Conservation (phyloP, 2,797 vertebrate genomes). For the Coendou prehensilis region DNA sequence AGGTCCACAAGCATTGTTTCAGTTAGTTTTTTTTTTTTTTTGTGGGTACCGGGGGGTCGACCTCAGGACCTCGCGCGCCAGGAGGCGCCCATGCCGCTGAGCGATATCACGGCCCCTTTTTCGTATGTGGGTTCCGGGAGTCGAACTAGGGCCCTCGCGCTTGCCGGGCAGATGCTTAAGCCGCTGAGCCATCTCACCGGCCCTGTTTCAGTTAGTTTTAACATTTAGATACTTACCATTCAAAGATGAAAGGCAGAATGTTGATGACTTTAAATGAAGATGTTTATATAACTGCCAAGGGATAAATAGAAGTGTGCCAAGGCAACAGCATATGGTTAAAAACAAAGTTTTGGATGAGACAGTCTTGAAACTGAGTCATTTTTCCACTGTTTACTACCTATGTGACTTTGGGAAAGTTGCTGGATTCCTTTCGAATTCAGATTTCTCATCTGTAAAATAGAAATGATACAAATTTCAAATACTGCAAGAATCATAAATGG, state of each 20-base stretch:
- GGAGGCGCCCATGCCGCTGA: no score
- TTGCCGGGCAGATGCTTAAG: no score
- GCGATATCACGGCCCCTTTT: no score
- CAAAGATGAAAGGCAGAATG: background rate
- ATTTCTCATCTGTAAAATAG: background rate
- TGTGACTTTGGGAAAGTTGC: background rate
- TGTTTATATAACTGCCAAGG: background rate
- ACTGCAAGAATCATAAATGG: background rate
- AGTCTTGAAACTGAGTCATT: background rate
- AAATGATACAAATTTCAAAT: background rate
- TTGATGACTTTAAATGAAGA: background rate
- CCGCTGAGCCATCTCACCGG: no score
- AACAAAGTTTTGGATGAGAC: background rate
- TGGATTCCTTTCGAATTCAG: background rate
- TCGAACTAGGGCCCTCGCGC: no score
- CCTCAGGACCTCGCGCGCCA: no score
- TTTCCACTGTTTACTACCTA: background rate
- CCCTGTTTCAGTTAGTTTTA: background rate
- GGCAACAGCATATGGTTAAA: background rate
- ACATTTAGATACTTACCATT: background rate
- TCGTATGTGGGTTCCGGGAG: no score
- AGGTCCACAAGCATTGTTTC: background rate
- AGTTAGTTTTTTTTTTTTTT: no score
- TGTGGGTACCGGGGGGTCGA: no score
- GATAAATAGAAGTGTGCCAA: background rate